Conservation (phyloP, 2,797 vertebrate species). For the Pseudochromis fuscus region DNA sequence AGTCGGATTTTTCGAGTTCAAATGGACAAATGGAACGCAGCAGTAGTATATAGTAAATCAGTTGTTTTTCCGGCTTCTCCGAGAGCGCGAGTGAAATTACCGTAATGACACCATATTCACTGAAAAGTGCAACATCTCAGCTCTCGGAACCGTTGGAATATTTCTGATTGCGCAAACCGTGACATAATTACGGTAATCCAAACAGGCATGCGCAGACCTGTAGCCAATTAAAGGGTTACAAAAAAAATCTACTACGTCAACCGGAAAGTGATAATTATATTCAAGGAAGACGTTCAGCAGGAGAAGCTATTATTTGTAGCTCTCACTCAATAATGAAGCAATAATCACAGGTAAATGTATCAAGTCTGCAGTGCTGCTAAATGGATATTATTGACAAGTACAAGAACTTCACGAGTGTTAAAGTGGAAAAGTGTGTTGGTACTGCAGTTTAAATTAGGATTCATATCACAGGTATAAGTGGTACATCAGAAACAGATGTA, state of each 20-base stretch:
- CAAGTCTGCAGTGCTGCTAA: conserved; percentile 8
- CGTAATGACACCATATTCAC: too few relatives aligned
- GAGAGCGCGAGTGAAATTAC: too few relatives aligned
- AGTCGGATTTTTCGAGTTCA: too few relatives aligned
- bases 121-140: too few relatives aligned
- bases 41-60: too few relatives aligned
- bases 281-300: conserved; percentile 5
- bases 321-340: conserved; percentile 20
- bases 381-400: not conserved
- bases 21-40: too few relatives aligned
- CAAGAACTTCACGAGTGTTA: not conserved
- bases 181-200: too few relatives aligned
- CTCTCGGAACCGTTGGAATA: too few relatives aligned
- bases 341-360: conserved; percentile 12
- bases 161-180: too few relatives aligned
- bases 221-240: not conserved
- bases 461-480: conserved; percentile 3
- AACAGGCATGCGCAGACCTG: not conserved
- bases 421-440: not conserved
- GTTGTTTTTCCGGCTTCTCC: too few relatives aligned
- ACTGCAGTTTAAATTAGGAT: conserved; percentile 11
- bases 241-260: not conserved
- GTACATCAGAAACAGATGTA: conserved; percentile 10
- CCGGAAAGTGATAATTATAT: conserved; percentile 21
- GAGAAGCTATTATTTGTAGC: conserved; percentile 1